Base-by-base conservation (phyloP, 2,888 invertebrate genomes). In the Stenichneumon culpator region DNA sequence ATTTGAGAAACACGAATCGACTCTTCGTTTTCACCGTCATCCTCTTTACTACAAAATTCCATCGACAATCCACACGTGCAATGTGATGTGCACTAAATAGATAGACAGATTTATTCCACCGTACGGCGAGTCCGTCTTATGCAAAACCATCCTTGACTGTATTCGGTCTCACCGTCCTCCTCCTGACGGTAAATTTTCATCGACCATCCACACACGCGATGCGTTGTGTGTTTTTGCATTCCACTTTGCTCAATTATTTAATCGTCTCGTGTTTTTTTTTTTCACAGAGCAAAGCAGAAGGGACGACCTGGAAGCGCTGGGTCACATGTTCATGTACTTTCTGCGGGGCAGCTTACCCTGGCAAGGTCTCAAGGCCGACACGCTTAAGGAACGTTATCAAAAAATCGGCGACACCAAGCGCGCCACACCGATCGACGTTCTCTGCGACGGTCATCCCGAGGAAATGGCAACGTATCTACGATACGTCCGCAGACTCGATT, bases 271-370 rank as follows among this genome's bases (percentile, higher is more conserved):
- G 83, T 82, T 89, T 80, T 87, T 82, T 85, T 74, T 86, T 77
- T 77, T 84, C 60, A 47, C 95, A 97, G 99, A 99, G 95, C 99
- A 99, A 97, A 99, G 99, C 94, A 97, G 99, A 94, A 96, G 99
- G 94, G 99, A 99, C 95, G 99, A 99, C 95, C 96, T 99, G 94
- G 99, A 99, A 95, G 99, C 99, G 88, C 96, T 99, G 93, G 99
- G 99, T 89, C 99, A 99, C 95, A 99, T 99, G 99, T 99, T 99
- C 96, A 99, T 99, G 99, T 99, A 99, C 96, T 99, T 99, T 96
- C 96, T 99, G 95, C 97, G 99, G 92, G 99, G 99, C 93, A 99
- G 99, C 95, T 96, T 99, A 95, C 99, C 99, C 91, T 99, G 99
- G 99, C 99, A 99, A 96, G 99, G 99, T 92, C 96, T 99, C 94